These are phyloP conservation scores for Mugil cephalus DNA, from an alignment of 2,113 vertebrate genomes.

Conservation along the genomic window DNA sequence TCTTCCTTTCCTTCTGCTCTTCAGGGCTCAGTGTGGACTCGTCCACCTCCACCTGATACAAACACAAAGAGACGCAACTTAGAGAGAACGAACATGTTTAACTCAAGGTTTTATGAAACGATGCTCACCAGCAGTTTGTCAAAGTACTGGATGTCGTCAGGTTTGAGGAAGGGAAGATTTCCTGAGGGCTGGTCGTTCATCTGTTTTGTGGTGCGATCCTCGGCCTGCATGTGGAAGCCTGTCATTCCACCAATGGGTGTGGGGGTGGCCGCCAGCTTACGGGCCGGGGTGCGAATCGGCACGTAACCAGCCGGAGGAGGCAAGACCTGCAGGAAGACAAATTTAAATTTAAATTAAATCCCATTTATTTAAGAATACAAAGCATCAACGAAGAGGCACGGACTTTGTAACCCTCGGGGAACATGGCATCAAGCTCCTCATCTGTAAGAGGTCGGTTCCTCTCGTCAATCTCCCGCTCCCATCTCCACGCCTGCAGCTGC, in stretches of 20 bases:
- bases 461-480: constrained; percentile 99
- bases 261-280: constrained; percentile 96
- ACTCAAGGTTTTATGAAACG: no score
- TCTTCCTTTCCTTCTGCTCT: constrained; percentile 99
- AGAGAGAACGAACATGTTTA: no score
- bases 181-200: constrained; percentile 98
- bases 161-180: constrained; percentile 98
- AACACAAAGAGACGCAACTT: constrained; percentile 2
- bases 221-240: constrained; percentile 98
- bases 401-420: constrained; percentile 99
- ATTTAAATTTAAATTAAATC: no score
- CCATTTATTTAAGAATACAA: not conserved
- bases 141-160: constrained; percentile 99
- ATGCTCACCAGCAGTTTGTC: constrained; percentile 94
- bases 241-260: constrained; percentile 98
- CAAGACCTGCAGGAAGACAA: constrained; percentile 85
- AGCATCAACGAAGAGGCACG: not conserved
- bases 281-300: constrained; percentile 96
- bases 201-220: constrained; percentile 95
- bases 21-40: constrained; percentile 98
- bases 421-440: constrained; percentile 98
- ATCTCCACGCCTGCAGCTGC: constrained; percentile 98
- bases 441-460: constrained; percentile 97
- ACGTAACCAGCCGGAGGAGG: constrained; percentile 98
- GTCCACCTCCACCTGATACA: constrained; percentile 94